Evolutionary conservation across 2,797 vertebrate species (phyloP).

Genomic region (Enteromius treurensis): DNA sequence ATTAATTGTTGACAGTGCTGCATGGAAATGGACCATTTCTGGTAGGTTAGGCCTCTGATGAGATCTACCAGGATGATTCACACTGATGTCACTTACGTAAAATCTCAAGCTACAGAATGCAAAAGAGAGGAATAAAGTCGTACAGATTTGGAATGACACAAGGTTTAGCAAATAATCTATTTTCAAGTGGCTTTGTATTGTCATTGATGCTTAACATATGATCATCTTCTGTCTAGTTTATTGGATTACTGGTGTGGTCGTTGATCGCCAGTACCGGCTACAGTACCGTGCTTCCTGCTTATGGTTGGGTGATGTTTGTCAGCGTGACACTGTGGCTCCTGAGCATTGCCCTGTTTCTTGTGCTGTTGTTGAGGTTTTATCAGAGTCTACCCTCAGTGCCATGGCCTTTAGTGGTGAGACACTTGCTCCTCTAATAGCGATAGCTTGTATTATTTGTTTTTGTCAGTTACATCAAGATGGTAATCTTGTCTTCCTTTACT

Average conservation of each 20-base stretch:
- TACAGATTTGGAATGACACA: not conserved
- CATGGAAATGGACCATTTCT: not conserved
- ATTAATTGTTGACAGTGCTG: not conserved
- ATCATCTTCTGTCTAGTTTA: slow-evolving; percentile 68
- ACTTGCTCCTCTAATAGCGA: not conserved
- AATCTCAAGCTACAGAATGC: not conserved
- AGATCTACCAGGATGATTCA: not conserved
- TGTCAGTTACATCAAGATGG: slow-evolving; percentile 6
- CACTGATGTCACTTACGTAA: not conserved
- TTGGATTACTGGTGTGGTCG: slow-evolving; percentile 90
- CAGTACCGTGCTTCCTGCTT: slow-evolving; percentile 61
- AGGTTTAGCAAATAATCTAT: not conserved
- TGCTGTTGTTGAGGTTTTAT: slow-evolving; percentile 78
- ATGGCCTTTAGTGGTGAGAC: slow-evolving; percentile 85
- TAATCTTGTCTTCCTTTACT: slow-evolving; percentile 8
- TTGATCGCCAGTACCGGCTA: slow-evolving; percentile 77
- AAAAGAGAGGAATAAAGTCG: not conserved
- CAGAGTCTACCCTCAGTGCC: slow-evolving; percentile 75
- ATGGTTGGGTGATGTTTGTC: slow-evolving; percentile 93
- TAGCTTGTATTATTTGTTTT: not conserved
- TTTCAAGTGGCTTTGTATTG: not conserved
- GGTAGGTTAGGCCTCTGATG: not conserved
- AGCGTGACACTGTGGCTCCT: slow-evolving; percentile 88
- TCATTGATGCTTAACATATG: not conserved
- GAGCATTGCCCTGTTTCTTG: slow-evolving; percentile 81